These are phyloP conservation scores for Bathynomus jamesi DNA, from an alignment of 1,140 invertebrate genomes.

Conservation along the genomic window DNA sequence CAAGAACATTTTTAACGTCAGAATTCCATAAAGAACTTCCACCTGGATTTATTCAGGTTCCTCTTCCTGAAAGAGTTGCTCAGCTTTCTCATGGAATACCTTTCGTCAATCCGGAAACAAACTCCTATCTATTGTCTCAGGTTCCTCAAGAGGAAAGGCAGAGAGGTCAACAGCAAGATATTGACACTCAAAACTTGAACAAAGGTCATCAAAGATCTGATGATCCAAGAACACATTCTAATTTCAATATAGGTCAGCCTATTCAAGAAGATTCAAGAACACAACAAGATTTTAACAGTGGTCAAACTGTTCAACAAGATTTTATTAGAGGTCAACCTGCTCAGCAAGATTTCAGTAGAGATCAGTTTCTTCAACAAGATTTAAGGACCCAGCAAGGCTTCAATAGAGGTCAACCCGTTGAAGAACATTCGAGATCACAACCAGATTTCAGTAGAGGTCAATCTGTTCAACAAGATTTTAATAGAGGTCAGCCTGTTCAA, in stretches of 20 bases:
- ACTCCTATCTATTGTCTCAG: not conserved
- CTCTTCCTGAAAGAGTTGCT: not conserved
- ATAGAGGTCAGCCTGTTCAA: too few relatives aligned
- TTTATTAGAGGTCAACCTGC: too few relatives aligned
- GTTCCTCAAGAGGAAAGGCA: not conserved
- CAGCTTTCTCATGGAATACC: not conserved
- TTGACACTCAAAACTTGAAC: too few relatives aligned
- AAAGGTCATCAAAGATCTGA: too few relatives aligned
- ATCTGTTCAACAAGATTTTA: not conserved
- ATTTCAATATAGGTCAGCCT: not conserved
- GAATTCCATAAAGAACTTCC: not conserved
- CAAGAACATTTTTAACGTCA: not conserved
- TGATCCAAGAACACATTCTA: too few relatives aligned
- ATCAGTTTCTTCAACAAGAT: too few relatives aligned
- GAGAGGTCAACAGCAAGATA: not conserved
- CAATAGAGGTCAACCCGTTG: not conserved
- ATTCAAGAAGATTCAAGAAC: not conserved
- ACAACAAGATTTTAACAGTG: not conserved
- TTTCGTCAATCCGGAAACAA: not conserved
- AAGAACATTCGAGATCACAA: not conserved
- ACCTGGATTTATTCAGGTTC: not conserved
- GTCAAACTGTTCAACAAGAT: not conserved
- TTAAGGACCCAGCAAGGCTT: too few relatives aligned
- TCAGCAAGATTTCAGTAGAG: too few relatives aligned
- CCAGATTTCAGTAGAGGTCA: not conserved